Percentiles rank a stretch among this genome's conserved stretches.
Evolutionary conservation across 2,113 vertebrate species (phyloP).

Genomic region (Dasyprocta punctata): DNA sequence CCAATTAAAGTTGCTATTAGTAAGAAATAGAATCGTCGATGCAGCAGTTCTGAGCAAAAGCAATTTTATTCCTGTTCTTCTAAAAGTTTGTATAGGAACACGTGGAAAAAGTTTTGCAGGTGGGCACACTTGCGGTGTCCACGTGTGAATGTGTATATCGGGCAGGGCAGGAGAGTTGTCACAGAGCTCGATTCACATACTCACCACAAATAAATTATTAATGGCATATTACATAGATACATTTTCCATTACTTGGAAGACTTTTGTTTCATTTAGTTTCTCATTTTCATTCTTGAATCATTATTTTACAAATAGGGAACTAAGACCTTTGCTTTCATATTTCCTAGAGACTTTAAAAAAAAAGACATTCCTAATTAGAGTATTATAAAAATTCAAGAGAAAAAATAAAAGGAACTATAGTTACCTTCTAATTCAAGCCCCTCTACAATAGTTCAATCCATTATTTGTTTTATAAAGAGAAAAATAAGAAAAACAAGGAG

Average conservation of each 20-base stretch:
- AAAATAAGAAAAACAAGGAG: accelerated
- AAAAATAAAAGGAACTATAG: slow-evolving; percentile 68
- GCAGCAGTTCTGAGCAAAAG: slow-evolving; percentile 10
- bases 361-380: slow-evolving; percentile 84
- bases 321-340: slow-evolving; percentile 4
- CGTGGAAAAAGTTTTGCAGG: background rate
- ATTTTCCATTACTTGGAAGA: background rate
- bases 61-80: background rate
- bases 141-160: background rate
- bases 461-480: background rate
- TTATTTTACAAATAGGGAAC: background rate
- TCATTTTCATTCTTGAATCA: slow-evolving; percentile 39
- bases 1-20: slow-evolving; percentile 64
- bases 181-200: background rate
- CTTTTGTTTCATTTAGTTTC: background rate
- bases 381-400: slow-evolving; percentile 82
- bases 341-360: slow-evolving; percentile 1
- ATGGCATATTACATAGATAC: background rate
- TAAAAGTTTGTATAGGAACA: background rate
- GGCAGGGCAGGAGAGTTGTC: background rate
- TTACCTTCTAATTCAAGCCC: slow-evolving; percentile 78
- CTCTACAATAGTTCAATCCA: slow-evolving; percentile 79
- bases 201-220: background rate
- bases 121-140: too few relatives aligned
- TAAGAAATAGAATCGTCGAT: slow-evolving; percentile 66